Conservation (phyloP, 2,113 vertebrate species). For the Motacilla tschutschensis region DNA sequence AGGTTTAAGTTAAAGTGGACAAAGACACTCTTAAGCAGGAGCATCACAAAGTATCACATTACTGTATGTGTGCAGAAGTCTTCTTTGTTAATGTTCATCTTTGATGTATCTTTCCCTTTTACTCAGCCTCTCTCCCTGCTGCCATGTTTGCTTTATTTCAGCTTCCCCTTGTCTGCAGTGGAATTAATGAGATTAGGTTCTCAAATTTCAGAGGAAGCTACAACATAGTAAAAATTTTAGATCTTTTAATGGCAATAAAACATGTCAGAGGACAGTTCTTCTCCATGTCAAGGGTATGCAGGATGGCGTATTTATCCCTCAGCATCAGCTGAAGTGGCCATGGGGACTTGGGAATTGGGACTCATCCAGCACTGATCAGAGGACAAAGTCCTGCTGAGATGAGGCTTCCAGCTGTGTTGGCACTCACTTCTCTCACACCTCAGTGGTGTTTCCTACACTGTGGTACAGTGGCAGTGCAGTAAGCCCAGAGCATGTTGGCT, state of each 20-base stretch:
- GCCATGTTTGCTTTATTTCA: not conserved
- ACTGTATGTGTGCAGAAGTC: not conserved
- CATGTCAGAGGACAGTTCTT: not conserved
- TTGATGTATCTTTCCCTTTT: not conserved
- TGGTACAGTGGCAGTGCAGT: no score
- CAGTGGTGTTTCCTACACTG: not conserved
- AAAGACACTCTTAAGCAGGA: not conserved
- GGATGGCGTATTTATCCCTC: not conserved
- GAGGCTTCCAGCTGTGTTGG: not conserved
- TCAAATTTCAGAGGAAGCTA: not conserved
- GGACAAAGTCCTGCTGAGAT: not conserved
- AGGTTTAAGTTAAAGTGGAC: not conserved
- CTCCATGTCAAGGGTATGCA: not conserved
- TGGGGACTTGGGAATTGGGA: rapidly evolving
- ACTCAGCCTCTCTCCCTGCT: not conserved
- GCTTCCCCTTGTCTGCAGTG: not conserved
- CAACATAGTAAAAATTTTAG: not conserved
- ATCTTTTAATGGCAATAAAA: not conserved
- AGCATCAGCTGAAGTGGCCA: rapidly evolving
- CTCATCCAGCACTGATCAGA: not conserved
- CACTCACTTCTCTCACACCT: not conserved
- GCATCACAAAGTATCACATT: not conserved
- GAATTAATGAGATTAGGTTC: not conserved
- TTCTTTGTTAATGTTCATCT: not conserved
- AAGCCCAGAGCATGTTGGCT: not conserved